A percentile compares a stretch with the other conserved stretches of the same genome.
These are phyloP conservation scores for Chloropsis cyanopogon DNA, from an alignment of 2,113 vertebrate genomes.

Conservation along the genomic window DNA sequence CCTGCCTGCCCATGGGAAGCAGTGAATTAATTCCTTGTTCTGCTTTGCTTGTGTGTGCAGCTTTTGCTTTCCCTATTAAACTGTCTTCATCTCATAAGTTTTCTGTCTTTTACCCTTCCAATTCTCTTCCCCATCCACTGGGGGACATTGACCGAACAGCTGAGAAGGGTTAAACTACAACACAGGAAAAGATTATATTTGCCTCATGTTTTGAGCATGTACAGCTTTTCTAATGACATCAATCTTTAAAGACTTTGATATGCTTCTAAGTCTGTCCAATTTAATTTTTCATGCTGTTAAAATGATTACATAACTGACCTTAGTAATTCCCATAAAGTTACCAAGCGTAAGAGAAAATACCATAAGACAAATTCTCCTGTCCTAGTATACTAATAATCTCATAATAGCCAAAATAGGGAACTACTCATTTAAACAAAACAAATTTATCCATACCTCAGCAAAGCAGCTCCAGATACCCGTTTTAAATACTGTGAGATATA, in stretches of 20 bases:
- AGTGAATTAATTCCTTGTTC: neutral
- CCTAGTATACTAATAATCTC: neutral
- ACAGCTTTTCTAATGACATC: neutral
- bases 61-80: neutral
- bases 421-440: neutral
- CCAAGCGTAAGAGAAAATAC: neutral
- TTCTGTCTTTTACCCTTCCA: neutral
- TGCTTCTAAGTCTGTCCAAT: neutral
- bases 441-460: neutral
- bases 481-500: neutral
- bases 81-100: neutral
- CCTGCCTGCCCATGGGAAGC: neutral
- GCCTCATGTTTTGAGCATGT: neutral
- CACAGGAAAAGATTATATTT: neutral
- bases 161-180: neutral
- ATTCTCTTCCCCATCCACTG: neutral
- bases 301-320: neutral
- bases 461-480: neutral
- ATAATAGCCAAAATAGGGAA: neutral
- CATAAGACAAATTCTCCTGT: neutral
- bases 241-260: neutral
- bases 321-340: neutral
- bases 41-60: fast-evolving
- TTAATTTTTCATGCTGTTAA: slow-evolving; percentile 18
- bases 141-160: fast-evolving